A percentile compares a stretch with the other conserved stretches of the same genome.
phyloP scores from a whole-genome alignment of 2,888 invertebrate genomes.

The Agrochola macilenta region DNA sequence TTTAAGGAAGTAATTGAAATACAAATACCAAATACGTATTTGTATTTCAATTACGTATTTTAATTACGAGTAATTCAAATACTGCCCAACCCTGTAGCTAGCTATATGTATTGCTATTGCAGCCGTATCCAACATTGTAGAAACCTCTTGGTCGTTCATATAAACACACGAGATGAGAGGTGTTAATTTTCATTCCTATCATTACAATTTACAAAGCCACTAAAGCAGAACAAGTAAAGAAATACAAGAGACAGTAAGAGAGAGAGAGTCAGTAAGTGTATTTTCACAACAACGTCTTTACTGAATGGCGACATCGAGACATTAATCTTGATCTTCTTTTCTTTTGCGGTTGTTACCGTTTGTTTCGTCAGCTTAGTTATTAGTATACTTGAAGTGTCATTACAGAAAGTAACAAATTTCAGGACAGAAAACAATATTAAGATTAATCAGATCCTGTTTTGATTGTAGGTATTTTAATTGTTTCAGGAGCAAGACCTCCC shows the following conservation, averaged over 20 bases:
- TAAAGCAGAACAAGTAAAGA: not conserved
- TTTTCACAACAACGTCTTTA: constrained; percentile 1
- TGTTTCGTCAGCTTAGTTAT: constrained; percentile 3
- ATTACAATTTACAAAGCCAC: not conserved
- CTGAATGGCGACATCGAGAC: not conserved
- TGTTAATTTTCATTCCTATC: not conserved
- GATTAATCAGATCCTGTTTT: not conserved
- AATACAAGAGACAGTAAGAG: not conserved
- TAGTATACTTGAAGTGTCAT: not conserved
- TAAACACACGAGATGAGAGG: not conserved
- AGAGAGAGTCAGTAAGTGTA: too few relatives aligned
- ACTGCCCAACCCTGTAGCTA: constrained; percentile 21
- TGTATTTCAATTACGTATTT: constrained; percentile 73
- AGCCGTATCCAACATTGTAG: not conserved
- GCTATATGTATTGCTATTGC: not conserved
- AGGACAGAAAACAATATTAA: not conserved
- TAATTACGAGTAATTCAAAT: constrained; percentile 67
- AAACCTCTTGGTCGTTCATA: not conserved
- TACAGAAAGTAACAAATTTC: too few relatives aligned
- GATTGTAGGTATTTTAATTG: not conserved
- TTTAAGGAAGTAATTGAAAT: too few relatives aligned
- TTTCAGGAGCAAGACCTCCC: not conserved
- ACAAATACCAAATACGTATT: constrained; percentile 19
- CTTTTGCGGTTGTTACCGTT: constrained; percentile 11
- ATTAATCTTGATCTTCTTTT: constrained; percentile 27